Percentiles rank a stretch among this genome's conserved stretches.
Evolutionary conservation across 2,888 invertebrate genomes (phyloP).

Genomic region (Drosophila pseudotalamancana): DNA sequence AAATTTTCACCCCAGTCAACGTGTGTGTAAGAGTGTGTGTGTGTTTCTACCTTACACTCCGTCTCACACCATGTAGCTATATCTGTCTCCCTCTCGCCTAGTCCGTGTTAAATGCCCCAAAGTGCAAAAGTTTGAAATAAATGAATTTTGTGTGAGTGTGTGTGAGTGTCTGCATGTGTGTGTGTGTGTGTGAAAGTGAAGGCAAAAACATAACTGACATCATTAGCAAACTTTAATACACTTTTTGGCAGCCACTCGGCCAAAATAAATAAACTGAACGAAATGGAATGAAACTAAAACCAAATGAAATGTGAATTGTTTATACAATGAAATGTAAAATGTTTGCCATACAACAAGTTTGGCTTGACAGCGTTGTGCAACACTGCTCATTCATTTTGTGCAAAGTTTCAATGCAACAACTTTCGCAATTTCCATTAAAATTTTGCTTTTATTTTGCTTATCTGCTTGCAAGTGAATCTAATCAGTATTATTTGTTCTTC

Average conservation of each 20-base stretch:
- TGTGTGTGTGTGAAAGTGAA: constrained; percentile 11
- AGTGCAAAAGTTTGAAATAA: constrained; percentile 72
- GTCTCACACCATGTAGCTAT: background rate
- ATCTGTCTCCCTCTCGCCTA: background rate
- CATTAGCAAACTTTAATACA: constrained; percentile 78
- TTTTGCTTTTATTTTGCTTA: background rate
- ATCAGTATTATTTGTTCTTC: background rate
- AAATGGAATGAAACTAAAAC: constrained; percentile 20
- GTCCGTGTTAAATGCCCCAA: constrained; percentile 50
- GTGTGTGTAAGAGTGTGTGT: constrained; percentile 6
- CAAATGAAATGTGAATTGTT: constrained; percentile 38
- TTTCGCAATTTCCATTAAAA: background rate
- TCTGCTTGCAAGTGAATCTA: too few species aligned
- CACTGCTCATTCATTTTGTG: background rate
- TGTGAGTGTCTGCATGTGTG: background rate
- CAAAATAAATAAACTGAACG: constrained; percentile 44
- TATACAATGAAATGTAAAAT: constrained; percentile 40
- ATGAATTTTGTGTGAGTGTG: constrained; percentile 54
- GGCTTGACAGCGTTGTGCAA: background rate
- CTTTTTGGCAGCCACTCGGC: constrained; percentile 49
- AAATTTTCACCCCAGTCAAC: constrained; percentile 52
- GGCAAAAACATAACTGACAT: constrained; percentile 76
- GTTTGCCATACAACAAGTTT: background rate
- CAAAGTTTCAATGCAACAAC: background rate
- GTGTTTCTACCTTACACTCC: background rate